Base-by-base conservation (phyloP, 2,888 invertebrate genomes). In the Scaptomyza cyrtandrae region DNA sequence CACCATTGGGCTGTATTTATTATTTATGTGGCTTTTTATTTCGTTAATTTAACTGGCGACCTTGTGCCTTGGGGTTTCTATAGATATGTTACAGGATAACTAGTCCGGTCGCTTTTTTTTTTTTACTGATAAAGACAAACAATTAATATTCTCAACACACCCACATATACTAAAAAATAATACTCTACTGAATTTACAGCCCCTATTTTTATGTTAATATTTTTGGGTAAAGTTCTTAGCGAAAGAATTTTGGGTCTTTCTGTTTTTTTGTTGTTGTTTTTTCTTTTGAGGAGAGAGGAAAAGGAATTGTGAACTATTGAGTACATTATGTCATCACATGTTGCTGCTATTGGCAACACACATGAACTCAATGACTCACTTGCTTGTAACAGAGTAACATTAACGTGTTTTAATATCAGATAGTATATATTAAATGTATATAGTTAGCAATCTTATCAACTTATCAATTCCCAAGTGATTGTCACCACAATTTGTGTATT, bases 271-370 rank as follows among this genome's bases (percentile, higher is more conserved):
- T 44, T 16, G 48, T 35, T 45, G 16, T 50, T 5, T 16, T 19
- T 16, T 44, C 33, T 24, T 3, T 14, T 11, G 35, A 1, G n/a
- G n/a, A n/a, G n/a, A n/a, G n/a, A 0, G 39, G 6, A 14, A 27
- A 9, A 44, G 58, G 48, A 13, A 31, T 48, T 45, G 27, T 54
- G 56, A 50, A 46, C 45, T 64, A 68, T 59, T 52, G 74, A 64
- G 54, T 71, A 60, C 52, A 76, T 80, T 86, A 86, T 78, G 82
- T 83, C 82, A 83, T 86, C 79, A 58, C 68, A 66, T 65, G 63
- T 70, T 73, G 72, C 57, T 73, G 53, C 24, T 39, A 59, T 58
- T 66, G 63, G 54, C 65, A 52, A 52, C 52, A 46, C 45, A 43
- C 13, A 7, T 16, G 57, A 46, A 35, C 50, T 64, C 50, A 65